Evolutionary conservation across 1,140 invertebrate genomes (phyloP).

Genomic region (Tribolium madens): DNA sequence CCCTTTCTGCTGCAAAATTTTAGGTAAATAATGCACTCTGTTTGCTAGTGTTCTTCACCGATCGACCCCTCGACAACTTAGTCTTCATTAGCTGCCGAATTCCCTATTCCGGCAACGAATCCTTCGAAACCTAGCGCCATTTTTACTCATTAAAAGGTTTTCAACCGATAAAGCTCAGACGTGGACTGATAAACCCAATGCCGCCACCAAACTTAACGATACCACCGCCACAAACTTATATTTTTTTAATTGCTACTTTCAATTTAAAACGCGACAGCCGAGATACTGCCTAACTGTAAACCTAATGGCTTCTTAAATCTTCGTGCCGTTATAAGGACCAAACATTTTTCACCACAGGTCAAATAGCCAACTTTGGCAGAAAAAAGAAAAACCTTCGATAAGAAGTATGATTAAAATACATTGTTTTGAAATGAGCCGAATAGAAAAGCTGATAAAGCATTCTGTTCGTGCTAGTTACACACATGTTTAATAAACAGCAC

Average conservation of each 20-base stretch:
- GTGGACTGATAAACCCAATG: constrained; percentile 26
- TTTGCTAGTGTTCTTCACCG: constrained; percentile 14
- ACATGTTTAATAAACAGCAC: constrained; percentile 45
- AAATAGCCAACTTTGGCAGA: background rate
- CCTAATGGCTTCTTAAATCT: background rate
- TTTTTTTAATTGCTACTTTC: constrained; percentile 10
- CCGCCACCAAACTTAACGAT: constrained; percentile 13
- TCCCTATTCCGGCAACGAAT: constrained; percentile 25
- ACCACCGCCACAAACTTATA: background rate
- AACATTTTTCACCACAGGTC: background rate
- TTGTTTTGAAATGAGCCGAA: constrained; percentile 14
- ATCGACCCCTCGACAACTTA: constrained; percentile 32
- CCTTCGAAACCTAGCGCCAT: constrained; percentile 25
- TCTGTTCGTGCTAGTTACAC: constrained; percentile 40
- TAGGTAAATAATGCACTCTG: constrained; percentile 31
- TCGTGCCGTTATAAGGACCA: constrained; percentile 3
- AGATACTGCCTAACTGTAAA: background rate
- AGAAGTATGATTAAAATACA: constrained; percentile 10
- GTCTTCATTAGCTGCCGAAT: constrained; percentile 29
- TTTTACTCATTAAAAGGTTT: constrained; percentile 39
- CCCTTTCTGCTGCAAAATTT: constrained; percentile 45
- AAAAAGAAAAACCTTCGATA: constrained; percentile 20
- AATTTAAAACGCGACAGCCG: background rate
- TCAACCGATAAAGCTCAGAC: constrained; percentile 37
- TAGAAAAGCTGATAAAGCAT: constrained; percentile 44